Conservation (phyloP, 2,113 vertebrate species). For the Macaca nemestrina region DNA sequence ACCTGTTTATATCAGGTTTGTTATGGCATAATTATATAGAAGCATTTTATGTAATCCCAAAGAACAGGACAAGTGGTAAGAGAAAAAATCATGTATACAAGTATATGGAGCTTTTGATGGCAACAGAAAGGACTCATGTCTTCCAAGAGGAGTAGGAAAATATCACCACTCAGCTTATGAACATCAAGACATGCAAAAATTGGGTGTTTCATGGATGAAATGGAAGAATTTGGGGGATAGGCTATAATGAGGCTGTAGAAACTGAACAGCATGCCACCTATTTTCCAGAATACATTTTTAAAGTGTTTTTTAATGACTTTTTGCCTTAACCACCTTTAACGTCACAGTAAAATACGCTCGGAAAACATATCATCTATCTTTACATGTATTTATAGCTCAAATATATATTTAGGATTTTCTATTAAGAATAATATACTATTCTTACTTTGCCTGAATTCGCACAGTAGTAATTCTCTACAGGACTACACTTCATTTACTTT, state of each 20-base stretch:
- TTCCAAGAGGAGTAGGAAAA: neutral
- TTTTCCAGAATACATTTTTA: conserved; percentile 3
- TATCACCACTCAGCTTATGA: neutral
- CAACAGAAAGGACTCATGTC: neutral
- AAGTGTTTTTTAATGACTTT: conserved; percentile 21
- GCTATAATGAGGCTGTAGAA: neutral
- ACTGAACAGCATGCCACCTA: neutral
- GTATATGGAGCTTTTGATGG: neutral
- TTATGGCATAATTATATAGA: neutral
- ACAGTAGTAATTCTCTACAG: conserved; percentile 70
- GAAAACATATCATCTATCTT: conserved; percentile 68
- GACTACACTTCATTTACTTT: conserved; percentile 70
- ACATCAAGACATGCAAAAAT: neutral
- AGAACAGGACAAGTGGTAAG: neutral
- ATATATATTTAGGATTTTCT: conserved; percentile 55
- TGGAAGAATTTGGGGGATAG: accelerated
- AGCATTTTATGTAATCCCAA: neutral
- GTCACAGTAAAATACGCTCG: conserved; percentile 56
- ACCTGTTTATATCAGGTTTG: neutral
- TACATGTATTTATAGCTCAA: conserved; percentile 66
- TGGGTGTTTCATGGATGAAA: neutral
- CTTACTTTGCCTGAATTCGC: conserved; percentile 74
- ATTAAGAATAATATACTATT: conserved; percentile 71
- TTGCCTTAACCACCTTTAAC: conserved; percentile 44
- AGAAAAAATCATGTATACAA: neutral